phyloP scores from a whole-genome alignment of 2,113 vertebrate species.

The Paratilapia polleni region DNA sequence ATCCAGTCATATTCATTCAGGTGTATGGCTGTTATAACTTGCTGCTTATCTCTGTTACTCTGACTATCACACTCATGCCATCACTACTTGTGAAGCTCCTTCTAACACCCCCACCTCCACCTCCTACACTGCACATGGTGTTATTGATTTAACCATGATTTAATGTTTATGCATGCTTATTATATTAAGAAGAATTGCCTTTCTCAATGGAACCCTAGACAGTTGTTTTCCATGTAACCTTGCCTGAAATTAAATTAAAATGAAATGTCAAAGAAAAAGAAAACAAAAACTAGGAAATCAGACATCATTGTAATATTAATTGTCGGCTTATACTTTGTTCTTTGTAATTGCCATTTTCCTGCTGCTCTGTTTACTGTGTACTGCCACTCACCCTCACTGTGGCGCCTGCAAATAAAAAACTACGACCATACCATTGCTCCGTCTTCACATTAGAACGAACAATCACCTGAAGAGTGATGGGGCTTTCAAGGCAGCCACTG shows the following conservation, averaged over 20 bases:
- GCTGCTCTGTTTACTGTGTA: neutral
- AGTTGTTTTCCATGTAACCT: neutral
- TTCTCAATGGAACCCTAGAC: neutral
- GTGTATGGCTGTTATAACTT: neutral
- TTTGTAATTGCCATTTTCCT: neutral
- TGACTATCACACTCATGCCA: neutral
- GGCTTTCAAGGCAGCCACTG: constrained; percentile 45
- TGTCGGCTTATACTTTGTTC: neutral
- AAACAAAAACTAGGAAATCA: neutral
- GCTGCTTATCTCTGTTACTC: neutral
- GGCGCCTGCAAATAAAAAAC: constrained; percentile 36
- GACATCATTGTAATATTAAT: neutral
- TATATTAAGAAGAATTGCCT: neutral
- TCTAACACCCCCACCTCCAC: neutral
- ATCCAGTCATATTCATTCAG: neutral
- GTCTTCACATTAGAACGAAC: constrained; percentile 53
- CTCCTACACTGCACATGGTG: neutral
- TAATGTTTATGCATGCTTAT: neutral
- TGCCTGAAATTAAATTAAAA: neutral
- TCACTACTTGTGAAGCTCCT: neutral
- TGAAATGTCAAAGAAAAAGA: neutral
- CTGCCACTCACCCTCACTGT: neutral
- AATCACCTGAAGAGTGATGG: constrained; percentile 48
- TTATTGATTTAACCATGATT: neutral
- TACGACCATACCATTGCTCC: constrained; percentile 2